These are phyloP conservation scores for Drosophila seguyi DNA, from an alignment of 1,140 invertebrate genomes.

Conservation along the genomic window DNA sequence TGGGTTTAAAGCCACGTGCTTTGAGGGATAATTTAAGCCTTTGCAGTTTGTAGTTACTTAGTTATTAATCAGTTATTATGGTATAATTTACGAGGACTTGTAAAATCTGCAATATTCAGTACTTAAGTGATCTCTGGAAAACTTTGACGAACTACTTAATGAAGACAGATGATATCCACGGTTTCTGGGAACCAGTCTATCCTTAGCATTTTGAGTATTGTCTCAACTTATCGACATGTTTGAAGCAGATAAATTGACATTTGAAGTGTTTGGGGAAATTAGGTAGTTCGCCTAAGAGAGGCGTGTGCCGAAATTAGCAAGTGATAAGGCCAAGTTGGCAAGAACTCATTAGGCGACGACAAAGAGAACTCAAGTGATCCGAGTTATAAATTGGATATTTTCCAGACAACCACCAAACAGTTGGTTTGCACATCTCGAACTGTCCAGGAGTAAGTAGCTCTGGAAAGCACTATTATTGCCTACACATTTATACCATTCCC, in stretches of 20 bases:
- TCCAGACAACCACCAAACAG: slow-evolving; percentile 19
- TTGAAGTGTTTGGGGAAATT: slow-evolving; percentile 52
- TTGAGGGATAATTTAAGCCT: background rate
- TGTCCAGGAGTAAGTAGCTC: slow-evolving; percentile 54
- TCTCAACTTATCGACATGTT: slow-evolving; percentile 19
- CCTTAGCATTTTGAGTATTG: background rate
- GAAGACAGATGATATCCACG: background rate
- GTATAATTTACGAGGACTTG: background rate
- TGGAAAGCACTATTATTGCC: background rate
- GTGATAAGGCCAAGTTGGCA: slow-evolving; percentile 50
- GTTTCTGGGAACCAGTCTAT: slow-evolving; percentile 24
- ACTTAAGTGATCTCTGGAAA: background rate
- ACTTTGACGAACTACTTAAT: background rate
- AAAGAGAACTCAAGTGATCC: background rate
- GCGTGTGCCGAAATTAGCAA: slow-evolving; percentile 46
- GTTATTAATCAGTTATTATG: background rate
- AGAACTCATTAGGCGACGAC: slow-evolving; percentile 48
- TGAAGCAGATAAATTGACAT: slow-evolving; percentile 23
- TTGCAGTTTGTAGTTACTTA: background rate
- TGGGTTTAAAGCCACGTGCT: background rate
- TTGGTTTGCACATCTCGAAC: slow-evolving; percentile 24
- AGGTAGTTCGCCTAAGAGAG: slow-evolving; percentile 44
- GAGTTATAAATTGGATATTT: slow-evolving; percentile 57
- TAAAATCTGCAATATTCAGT: too few relatives aligned
- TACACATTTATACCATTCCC: too few relatives aligned